Evolutionary conservation across 92 coral and sea anemone species (phyloP).

Genomic region (Epizoanthus fatuus): DNA sequence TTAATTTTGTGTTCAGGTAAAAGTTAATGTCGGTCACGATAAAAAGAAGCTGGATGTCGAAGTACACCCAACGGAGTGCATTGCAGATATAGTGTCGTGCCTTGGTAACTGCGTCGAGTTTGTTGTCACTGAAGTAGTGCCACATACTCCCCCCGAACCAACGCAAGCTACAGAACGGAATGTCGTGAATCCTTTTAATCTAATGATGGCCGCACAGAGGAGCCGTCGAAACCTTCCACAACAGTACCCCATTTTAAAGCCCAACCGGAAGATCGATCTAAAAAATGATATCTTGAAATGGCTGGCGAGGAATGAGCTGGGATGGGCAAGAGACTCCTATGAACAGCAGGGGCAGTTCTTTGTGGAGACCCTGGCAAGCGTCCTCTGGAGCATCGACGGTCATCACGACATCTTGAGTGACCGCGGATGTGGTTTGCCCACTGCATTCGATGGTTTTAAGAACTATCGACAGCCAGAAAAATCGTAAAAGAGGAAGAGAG

Average conservation of each 20-base stretch:
- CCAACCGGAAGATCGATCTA: slow-evolving; percentile 54
- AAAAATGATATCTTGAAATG: slow-evolving; percentile 74
- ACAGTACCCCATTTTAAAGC: slow-evolving; percentile 38
- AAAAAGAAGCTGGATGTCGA: slow-evolving; percentile 35
- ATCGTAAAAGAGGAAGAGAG: slow-evolving; percentile 33
- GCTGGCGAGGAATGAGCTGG: slow-evolving; percentile 68
- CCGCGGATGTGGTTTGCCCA: slow-evolving; percentile 50
- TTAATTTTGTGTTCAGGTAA: slow-evolving; percentile 15
- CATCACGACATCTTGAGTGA: slow-evolving; percentile 40
- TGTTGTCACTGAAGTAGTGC: slow-evolving; percentile 27
- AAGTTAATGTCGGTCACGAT: slow-evolving; percentile 29
- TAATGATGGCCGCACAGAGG: slow-evolving; percentile 58
- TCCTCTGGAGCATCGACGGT: slow-evolving; percentile 43
- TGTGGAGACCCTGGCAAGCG: slow-evolving; percentile 37
- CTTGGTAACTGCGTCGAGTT: slow-evolving; percentile 30
- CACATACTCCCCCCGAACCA: not conserved
- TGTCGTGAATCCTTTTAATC: slow-evolving; percentile 19
- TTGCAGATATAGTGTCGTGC: slow-evolving; percentile 37
- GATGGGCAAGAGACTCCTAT: slow-evolving; percentile 53
- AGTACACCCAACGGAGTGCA: slow-evolving; percentile 30
- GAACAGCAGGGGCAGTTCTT: slow-evolving; percentile 46
- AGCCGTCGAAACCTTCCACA: slow-evolving; percentile 40
- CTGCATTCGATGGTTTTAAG: not conserved
- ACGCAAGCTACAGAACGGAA: slow-evolving; percentile 1
- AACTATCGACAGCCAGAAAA: slow-evolving; percentile 51